Percentiles rank a stretch among this genome's conserved stretches.
phyloP scores from a whole-genome alignment of 2,113 vertebrate genomes.

The Gadus chalcogrammus region DNA sequence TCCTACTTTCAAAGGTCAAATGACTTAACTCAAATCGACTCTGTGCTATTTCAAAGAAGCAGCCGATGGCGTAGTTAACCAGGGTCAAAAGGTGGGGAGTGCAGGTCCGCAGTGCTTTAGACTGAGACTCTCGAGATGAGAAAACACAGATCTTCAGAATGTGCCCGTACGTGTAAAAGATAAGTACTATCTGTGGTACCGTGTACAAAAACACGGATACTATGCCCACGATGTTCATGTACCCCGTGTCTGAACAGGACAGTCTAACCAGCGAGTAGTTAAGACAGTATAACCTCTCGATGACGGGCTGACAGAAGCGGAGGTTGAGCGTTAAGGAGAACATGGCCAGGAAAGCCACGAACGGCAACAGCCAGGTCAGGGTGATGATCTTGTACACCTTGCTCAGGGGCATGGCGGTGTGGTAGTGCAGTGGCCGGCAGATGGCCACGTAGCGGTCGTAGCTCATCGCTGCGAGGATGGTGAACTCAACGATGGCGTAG shows the following conservation, averaged over 20 bases:
- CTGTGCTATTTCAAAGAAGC: conserved; percentile 56
- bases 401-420: conserved; percentile 47
- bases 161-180: conserved; percentile 54
- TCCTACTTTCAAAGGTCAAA: conserved; percentile 29
- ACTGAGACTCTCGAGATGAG: conserved; percentile 37
- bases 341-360: conserved; percentile 38
- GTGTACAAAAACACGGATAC: conserved; percentile 15
- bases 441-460: conserved; percentile 63
- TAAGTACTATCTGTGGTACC: conserved; percentile 46
- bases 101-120: conserved; percentile 58
- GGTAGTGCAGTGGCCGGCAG: conserved; percentile 56
- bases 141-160: conserved; percentile 52
- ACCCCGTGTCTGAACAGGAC: conserved; percentile 43
- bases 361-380: conserved; percentile 48
- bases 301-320: conserved; percentile 37
- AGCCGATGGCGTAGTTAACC: conserved; percentile 42
- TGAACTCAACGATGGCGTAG: conserved; percentile 50
- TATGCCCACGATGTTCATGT: conserved; percentile 39
- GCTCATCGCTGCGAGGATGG: conserved; percentile 57
- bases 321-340: conserved; percentile 45
- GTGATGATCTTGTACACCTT: conserved; percentile 35
- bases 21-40: conserved; percentile 31
- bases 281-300: conserved; percentile 42
- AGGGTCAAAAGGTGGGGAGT: conserved; percentile 51
- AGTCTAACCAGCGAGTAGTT: conserved; percentile 54